Conservation (phyloP, 2,113 vertebrate species). For the Microtus ochrogaster region DNA sequence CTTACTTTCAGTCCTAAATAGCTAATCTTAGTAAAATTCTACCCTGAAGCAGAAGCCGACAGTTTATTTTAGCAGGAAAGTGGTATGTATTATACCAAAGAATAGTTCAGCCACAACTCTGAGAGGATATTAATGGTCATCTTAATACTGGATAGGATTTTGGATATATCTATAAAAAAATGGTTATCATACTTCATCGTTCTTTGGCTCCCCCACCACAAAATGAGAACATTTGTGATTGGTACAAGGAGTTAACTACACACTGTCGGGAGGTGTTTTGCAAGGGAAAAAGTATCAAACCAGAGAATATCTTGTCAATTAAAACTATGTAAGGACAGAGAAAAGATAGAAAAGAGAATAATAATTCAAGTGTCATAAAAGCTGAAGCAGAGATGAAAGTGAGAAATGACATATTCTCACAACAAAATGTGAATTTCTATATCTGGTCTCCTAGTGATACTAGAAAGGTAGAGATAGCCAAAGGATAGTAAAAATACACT, state of each 20-base stretch:
- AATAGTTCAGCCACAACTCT: neutral
- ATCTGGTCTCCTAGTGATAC: neutral
- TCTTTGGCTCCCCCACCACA: neutral
- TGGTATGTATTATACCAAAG: neutral
- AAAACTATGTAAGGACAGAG: neutral
- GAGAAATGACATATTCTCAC: neutral
- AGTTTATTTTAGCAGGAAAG: neutral
- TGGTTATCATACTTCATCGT: neutral
- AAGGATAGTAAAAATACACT: neutral
- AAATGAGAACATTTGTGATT: neutral
- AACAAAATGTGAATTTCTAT: neutral
- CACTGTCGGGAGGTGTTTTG: neutral
- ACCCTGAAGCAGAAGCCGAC: neutral
- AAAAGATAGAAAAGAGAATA: neutral
- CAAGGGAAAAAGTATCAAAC: constrained; percentile 5
- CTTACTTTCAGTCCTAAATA: neutral
- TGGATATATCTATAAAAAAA: neutral
- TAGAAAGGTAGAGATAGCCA: neutral
- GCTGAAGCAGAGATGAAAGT: neutral
- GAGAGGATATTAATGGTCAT: neutral
- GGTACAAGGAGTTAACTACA: neutral
- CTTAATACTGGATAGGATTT: neutral
- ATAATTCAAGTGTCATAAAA: neutral
- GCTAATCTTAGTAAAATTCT: neutral
- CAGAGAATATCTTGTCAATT: neutral